phyloP scores from a whole-genome alignment of 2,888 invertebrate genomes.

The Ypsolopha sequella region DNA sequence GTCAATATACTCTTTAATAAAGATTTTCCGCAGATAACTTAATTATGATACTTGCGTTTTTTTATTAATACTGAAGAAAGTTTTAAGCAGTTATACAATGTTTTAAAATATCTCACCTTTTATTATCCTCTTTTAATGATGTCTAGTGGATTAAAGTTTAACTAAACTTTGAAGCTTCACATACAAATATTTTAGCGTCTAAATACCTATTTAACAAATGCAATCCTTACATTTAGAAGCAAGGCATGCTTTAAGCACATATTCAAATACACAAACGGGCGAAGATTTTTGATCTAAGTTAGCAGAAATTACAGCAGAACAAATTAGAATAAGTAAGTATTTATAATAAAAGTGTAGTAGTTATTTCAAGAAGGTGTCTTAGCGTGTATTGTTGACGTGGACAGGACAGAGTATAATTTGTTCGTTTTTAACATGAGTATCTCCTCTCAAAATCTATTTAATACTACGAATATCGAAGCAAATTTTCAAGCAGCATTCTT shows the following conservation, averaged over 20 bases:
- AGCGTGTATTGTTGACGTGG: not conserved
- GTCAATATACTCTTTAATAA: too few species aligned
- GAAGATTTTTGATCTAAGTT: not conserved
- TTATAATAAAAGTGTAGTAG: not conserved
- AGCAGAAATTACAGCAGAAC: not conserved
- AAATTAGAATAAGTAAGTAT: not conserved
- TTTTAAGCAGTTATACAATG: not conserved
- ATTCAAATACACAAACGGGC: not conserved
- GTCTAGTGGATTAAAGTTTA: slow-evolving; percentile 37
- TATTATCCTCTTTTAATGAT: slow-evolving; percentile 23
- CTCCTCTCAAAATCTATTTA: not conserved
- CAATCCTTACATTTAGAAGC: slow-evolving; percentile 6
- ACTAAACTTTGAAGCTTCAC: slow-evolving; percentile 29
- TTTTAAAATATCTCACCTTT: slow-evolving; percentile 34
- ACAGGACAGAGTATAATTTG: not conserved
- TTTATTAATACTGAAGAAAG: not conserved
- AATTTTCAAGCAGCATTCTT: not conserved
- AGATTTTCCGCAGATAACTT: not conserved
- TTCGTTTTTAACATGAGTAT: not conserved
- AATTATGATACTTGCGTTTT: not conserved
- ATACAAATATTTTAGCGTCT: slow-evolving; percentile 13
- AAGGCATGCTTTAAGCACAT: slow-evolving; percentile 1
- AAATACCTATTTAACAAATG: slow-evolving; percentile 8
- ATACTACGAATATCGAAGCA: not conserved
- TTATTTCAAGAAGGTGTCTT: not conserved